Percentiles rank a stretch among this genome's conserved stretches.
Conservation (phyloP, 2,888 invertebrate species). For the Ormia ochracea region DNA sequence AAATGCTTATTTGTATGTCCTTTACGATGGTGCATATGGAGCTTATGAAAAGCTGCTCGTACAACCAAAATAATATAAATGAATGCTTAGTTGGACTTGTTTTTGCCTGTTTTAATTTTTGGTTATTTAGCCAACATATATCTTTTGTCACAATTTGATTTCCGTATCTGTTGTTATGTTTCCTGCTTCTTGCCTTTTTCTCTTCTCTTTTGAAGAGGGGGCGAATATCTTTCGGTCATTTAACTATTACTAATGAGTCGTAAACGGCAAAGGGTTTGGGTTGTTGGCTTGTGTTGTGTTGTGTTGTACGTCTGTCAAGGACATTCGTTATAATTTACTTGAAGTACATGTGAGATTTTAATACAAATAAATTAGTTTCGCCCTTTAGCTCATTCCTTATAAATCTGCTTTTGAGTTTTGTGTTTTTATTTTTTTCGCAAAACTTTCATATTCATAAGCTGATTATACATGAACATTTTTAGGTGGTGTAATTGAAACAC, state of each 20-base stretch:
- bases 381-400: background rate
- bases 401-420: background rate
- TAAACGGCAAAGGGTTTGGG: conserved; percentile 51
- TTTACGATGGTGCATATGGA: background rate
- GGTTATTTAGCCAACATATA: conserved; percentile 57
- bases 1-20: background rate
- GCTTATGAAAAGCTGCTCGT: background rate
- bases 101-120: background rate
- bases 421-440: background rate
- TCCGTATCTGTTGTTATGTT: conserved; percentile 18
- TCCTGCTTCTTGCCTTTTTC: background rate
- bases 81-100: background rate
- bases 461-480: conserved; percentile 7
- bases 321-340: conserved; percentile 66
- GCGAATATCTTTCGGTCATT: conserved; percentile 45
- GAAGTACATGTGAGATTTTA: conserved; percentile 57
- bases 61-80: background rate
- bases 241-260: conserved; percentile 54
- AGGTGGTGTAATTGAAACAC: conserved; percentile 3
- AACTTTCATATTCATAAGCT: conserved; percentile 41
- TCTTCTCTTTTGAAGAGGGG: background rate
- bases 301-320: conserved; percentile 62
- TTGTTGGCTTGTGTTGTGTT: background rate
- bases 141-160: conserved; percentile 58
- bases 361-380: conserved; percentile 58